Conservation (phyloP, 2,888 invertebrate species). For the Trichopoda pennipes region DNA sequence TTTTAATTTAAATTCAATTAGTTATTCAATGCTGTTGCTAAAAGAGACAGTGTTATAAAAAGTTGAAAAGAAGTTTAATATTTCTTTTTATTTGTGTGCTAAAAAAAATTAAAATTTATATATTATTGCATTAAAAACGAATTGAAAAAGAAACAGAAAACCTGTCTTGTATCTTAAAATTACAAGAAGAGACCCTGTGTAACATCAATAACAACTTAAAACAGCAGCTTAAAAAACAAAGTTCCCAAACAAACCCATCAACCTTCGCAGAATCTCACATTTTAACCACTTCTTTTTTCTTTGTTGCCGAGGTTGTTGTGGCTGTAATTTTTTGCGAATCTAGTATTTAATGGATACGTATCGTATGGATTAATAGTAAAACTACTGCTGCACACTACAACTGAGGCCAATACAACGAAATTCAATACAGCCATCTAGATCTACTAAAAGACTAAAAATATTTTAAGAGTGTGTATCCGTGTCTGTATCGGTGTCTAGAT, state of each 20-base stretch:
- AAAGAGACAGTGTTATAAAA: slow-evolving; percentile 7
- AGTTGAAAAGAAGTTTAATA: slow-evolving; percentile 24
- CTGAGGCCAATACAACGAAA: slow-evolving; percentile 14
- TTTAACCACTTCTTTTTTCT: slow-evolving; percentile 59
- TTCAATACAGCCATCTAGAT: not conserved
- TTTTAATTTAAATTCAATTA: slow-evolving; percentile 20
- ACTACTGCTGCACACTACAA: slow-evolving; percentile 42
- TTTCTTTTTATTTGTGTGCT: slow-evolving; percentile 43
- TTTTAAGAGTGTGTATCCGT: slow-evolving; percentile 40
- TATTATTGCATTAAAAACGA: slow-evolving; percentile 30
- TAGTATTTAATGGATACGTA: slow-evolving; percentile 52
- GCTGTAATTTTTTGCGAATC: slow-evolving; percentile 44
- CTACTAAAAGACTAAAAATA: slow-evolving; percentile 39
- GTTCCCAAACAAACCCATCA: slow-evolving; percentile 64
- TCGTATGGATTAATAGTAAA: slow-evolving; percentile 50
- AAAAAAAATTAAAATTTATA: slow-evolving; percentile 57
- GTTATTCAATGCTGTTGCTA: slow-evolving; percentile 28
- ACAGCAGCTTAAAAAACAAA: slow-evolving; percentile 29
- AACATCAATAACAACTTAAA: slow-evolving; percentile 43
- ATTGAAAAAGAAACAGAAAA: slow-evolving; percentile 47
- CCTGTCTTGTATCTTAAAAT: slow-evolving; percentile 60
- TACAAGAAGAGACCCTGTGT: slow-evolving; percentile 59
- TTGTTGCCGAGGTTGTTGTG: slow-evolving; percentile 22
- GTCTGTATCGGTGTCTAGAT: slow-evolving; percentile 38
- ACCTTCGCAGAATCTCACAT: slow-evolving; percentile 67